Evolutionary conservation across 1,140 invertebrate genomes (phyloP).

Genomic region (Wiebesia pumilae): DNA sequence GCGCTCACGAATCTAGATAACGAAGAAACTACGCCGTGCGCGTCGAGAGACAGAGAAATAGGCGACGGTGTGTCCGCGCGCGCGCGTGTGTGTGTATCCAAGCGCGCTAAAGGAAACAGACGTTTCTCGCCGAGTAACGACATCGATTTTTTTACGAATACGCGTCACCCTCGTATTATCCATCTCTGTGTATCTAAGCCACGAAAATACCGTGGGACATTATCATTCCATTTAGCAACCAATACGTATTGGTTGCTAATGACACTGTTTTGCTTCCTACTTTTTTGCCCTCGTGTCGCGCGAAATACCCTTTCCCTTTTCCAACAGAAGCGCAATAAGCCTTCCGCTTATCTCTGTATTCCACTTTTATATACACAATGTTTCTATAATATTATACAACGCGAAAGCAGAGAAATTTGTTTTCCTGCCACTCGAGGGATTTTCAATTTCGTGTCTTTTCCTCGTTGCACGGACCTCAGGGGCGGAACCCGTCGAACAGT

Average conservation of each 20-base stretch:
- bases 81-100: too few species aligned
- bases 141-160: constrained; percentile 30
- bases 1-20: constrained; percentile 39
- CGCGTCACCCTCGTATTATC: neutral
- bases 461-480: neutral
- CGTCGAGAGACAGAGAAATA: constrained; percentile 10
- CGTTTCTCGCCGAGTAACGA: constrained; percentile 14
- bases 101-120: neutral
- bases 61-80: neutral
- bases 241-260: too few species aligned
- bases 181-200: neutral
- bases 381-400: neutral
- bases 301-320: neutral
- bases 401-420: constrained; percentile 33
- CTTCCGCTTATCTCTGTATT: neutral
- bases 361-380: neutral
- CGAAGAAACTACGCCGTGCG: constrained; percentile 21
- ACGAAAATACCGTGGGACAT: neutral
- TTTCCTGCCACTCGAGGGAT: constrained; percentile 35
- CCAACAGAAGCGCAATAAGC: neutral
- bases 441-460: constrained; percentile 44
- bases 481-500: constrained; percentile 18
- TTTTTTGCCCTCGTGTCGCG: neutral
- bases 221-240: constrained; percentile 18
- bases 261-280: too few species aligned